Base-by-base conservation (phyloP, 2,797 vertebrate species). In the Gymnoscopelus microlampas region DNA sequence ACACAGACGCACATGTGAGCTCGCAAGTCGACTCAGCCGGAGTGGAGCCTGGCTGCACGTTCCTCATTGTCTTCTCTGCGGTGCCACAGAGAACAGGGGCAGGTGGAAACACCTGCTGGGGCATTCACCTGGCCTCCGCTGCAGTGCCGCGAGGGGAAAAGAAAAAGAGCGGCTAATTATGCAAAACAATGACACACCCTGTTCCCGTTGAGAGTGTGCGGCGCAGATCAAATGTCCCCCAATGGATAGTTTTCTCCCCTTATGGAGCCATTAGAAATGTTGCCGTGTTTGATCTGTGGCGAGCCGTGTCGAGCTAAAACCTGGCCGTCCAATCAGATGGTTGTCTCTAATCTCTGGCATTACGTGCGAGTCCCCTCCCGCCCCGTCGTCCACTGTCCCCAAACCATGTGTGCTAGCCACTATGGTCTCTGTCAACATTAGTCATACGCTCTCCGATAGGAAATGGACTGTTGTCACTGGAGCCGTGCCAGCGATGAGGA, bases 101-200 rank as follows among this genome's bases (percentile, higher is more conserved):
- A 5, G 65, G 70, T 44, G 44, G 56, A 67, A 56, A 70, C 79
- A 80, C 84, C 82, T 82, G 85, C 76, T 73, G 83, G 68, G 19
- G 4, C 19, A 9, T 15, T 48, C 74, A 71, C 77, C 77, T 68
- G 74, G 60, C 70, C 35, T 60, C 53, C 57, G 0, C 76, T 15
- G 35, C n/a, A 0, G 39, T 74, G 78, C 68, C 15, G 44, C 24
- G 2, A 63, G 76, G 39, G 39, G 8, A 44, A 44, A 9, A 44
- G 39, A 7, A 68, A 65, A 79, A 76, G 65, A 68, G 12, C 26
- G 23, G 68, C 64, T 76, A 68, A 84, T 81, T 79, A 74, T 48
- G 47, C 14, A 64, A 82, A 85, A 77, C 2, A 24, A 71, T 12
- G 74, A 73, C 50, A 13, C 70, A 1, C 83, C 88, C 61, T 61